Conservation (phyloP, 64 coral and sea anemone species). For the Porites australiensis region DNA sequence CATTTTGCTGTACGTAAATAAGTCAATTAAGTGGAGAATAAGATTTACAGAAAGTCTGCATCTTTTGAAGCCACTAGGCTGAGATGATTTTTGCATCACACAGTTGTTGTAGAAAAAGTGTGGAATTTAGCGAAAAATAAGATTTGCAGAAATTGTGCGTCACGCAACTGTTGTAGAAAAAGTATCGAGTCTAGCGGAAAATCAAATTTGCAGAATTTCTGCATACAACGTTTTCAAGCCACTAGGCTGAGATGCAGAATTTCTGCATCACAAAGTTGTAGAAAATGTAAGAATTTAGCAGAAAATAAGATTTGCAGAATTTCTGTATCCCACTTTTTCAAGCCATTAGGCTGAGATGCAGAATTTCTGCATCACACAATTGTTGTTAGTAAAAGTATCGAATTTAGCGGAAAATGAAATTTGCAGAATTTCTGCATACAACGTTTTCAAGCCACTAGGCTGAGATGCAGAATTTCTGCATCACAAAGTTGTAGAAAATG, state of each 20-base stretch:
- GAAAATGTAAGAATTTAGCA: too few relatives aligned
- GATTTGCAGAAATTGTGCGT: too few relatives aligned
- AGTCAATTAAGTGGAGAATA: background rate
- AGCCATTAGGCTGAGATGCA: background rate
- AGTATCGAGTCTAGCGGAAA: too few relatives aligned
- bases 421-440: background rate
- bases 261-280: too few relatives aligned
- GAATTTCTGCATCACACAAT: background rate
- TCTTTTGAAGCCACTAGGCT: background rate
- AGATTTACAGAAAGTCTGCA: background rate
- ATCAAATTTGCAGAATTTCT: too few relatives aligned
- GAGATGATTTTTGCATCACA: background rate
- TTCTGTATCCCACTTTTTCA: background rate
- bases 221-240: too few relatives aligned
- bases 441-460: background rate
- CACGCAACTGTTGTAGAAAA: too few relatives aligned
- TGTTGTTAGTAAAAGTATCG: too few relatives aligned
- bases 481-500: background rate
- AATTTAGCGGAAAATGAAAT: background rate
- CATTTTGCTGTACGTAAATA: background rate
- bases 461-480: conserved; percentile 7
- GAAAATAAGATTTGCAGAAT: background rate
- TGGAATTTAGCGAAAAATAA: background rate
- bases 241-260: background rate
- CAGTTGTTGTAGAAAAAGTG: background rate